Percentiles rank a stretch among this genome's conserved stretches.
phyloP scores from a whole-genome alignment of 2,888 invertebrate genomes.

The Tolmerus cingulatus region DNA sequence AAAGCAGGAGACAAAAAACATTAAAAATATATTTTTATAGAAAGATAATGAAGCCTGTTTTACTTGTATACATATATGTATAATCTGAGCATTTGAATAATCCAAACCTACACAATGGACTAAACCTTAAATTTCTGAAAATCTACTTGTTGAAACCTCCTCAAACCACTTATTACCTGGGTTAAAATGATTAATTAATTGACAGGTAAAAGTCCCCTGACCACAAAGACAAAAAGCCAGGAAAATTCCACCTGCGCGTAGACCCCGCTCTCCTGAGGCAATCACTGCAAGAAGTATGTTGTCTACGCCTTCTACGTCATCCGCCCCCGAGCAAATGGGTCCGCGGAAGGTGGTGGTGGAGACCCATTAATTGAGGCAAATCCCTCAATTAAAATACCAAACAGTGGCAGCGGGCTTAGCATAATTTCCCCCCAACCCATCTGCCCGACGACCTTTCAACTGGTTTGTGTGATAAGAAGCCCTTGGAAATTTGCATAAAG shows the following conservation, averaged over 20 bases:
- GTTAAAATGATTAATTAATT: background rate
- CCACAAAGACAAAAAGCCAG: background rate
- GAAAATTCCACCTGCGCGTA: background rate
- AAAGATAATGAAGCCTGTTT: background rate
- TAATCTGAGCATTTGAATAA: background rate
- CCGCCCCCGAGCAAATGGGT: background rate
- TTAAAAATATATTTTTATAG: background rate
- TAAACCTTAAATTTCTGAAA: background rate
- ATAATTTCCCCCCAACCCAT: background rate
- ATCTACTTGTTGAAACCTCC: background rate
- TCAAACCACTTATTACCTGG: background rate
- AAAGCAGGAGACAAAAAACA: too few relatives aligned
- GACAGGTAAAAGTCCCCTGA: background rate
- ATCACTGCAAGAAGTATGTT: background rate
- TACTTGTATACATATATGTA: too few relatives aligned
- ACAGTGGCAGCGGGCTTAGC: constrained; percentile 10
- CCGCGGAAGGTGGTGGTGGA: background rate
- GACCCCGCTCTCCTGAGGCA: background rate
- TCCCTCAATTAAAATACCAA: constrained; percentile 39
- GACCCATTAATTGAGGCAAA: constrained; percentile 28
- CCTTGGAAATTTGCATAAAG: constrained; percentile 32
- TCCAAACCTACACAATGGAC: background rate
- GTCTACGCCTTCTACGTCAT: background rate
- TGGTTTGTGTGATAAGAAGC: constrained; percentile 8
- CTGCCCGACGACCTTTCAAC: background rate